Percentiles rank a stretch among this genome's conserved stretches.
Evolutionary conservation across 2,797 vertebrate species (phyloP).

Genomic region (Toxotes lorentzi): DNA sequence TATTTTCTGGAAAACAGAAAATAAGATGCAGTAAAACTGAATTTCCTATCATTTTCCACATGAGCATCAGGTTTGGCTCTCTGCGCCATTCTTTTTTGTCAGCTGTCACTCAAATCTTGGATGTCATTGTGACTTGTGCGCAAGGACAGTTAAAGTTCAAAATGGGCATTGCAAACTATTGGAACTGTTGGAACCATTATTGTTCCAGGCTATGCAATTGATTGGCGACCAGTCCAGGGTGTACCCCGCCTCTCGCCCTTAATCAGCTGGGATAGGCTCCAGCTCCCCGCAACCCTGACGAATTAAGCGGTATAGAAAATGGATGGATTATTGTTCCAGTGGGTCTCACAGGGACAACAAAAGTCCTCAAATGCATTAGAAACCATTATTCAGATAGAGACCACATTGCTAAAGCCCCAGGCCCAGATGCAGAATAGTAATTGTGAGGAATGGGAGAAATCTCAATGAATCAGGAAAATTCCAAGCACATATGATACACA

Average conservation of each 20-base stretch:
- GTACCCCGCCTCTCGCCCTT: too few species aligned
- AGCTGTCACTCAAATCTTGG: not conserved
- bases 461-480: not conserved
- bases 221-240: too few species aligned
- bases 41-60: not conserved
- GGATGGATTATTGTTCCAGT: not conserved
- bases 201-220: too few species aligned
- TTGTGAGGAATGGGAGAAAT: not conserved
- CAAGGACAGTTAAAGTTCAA: conserved; percentile 2
- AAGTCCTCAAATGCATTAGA: conserved; percentile 1
- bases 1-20: not conserved
- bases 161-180: not conserved
- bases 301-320: too few species aligned
- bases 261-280: too few species aligned
- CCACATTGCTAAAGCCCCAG: not conserved
- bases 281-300: too few species aligned
- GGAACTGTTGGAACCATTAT: too few species aligned
- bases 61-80: not conserved
- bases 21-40: too few species aligned
- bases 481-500: not conserved
- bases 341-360: not conserved
- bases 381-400: conserved; percentile 1
- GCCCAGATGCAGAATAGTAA: not conserved
- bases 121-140: not conserved
- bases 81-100: not conserved